Conservation (phyloP, 1,140 invertebrate genomes). For the Drosophila subobscura region DNA sequence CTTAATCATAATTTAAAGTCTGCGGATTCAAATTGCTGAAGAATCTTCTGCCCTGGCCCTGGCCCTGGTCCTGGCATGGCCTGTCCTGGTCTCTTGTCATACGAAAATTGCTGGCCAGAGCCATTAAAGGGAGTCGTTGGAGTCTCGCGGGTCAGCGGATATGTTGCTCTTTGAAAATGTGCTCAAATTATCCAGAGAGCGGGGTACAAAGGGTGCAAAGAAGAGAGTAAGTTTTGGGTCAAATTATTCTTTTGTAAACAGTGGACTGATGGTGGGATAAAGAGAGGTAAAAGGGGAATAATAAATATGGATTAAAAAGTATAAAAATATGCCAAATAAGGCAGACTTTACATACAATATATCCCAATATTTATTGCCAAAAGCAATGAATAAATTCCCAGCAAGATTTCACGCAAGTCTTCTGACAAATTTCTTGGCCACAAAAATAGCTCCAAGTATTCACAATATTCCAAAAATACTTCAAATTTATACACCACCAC, state of each 20-base stretch:
- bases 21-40: conserved; percentile 58
- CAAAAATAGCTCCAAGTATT: too few relatives aligned
- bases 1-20: conserved; percentile 82
- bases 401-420: too few relatives aligned
- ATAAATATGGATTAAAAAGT: background rate
- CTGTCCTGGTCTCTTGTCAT: conserved; percentile 55
- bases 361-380: too few relatives aligned
- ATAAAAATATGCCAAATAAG: background rate
- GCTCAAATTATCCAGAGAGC: conserved; percentile 55
- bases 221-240: conserved; percentile 36
- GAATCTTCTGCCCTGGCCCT: conserved; percentile 10
- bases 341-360: too few relatives aligned
- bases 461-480: too few relatives aligned
- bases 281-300: conserved; percentile 13
- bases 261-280: conserved; percentile 23
- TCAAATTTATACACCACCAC: too few relatives aligned
- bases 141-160: conserved; percentile 57
- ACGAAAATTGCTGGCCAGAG: conserved; percentile 69
- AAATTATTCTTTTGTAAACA: conserved; percentile 25
- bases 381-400: too few relatives aligned
- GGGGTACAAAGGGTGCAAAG: background rate
- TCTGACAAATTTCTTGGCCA: too few relatives aligned
- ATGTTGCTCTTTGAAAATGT: conserved; percentile 71
- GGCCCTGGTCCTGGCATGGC: conserved; percentile 22
- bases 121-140: conserved; percentile 55